Evolutionary conservation across 2,888 invertebrate species (phyloP), one percentile per base, ranked within the genome.

Genomic region (Sepioteuthis lessoniana): DNA sequence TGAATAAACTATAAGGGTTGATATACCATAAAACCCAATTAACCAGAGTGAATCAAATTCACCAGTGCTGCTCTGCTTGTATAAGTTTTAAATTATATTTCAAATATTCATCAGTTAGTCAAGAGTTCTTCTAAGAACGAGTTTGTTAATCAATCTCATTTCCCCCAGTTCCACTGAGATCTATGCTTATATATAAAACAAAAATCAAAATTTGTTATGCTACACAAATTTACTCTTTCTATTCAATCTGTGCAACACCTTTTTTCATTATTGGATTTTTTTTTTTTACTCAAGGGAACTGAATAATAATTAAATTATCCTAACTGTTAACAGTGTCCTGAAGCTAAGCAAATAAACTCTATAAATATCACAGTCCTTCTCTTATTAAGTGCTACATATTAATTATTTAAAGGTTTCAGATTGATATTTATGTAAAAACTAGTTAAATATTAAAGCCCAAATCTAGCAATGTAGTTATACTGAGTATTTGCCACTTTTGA

Each of bases 221-320:
- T 7, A 42, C 42, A 42, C 42, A 42, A 42, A 42, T 42, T 3
- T 31, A n/a, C 76, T n/a, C 31, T 76, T 31, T 28, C 31, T 76
- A 76, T 31, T n/a, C 31, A 31, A 13, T 76, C 76, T 76, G 76
- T 76, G 76, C 31, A 76, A 4, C n/a, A 76, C 35, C 19, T 19
- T 76, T n/a, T n/a, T 16, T 13, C n/a, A n/a, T n/a, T 35, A n/a
- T 76, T 13, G 0, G 76, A n/a, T 76, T 76, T 35, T 35, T 76
- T 76, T 76, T 76, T n/a, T 76, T 76, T 76, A 76, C 76, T 76
- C 76, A 76, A 76, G 76, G 76, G 76, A 76, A 35, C n/a, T n/a
- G 76, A 76, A 76, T 76, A 76, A 76, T 76, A n/a, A 76, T 76
- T 76, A 76, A 76, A 76, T 76, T 76, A 76, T 76, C 16, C n/a